Percentiles rank a stretch among this genome's conserved stretches.
phyloP scores from a whole-genome alignment of 2,888 invertebrate genomes.

The Volucella inflata region DNA sequence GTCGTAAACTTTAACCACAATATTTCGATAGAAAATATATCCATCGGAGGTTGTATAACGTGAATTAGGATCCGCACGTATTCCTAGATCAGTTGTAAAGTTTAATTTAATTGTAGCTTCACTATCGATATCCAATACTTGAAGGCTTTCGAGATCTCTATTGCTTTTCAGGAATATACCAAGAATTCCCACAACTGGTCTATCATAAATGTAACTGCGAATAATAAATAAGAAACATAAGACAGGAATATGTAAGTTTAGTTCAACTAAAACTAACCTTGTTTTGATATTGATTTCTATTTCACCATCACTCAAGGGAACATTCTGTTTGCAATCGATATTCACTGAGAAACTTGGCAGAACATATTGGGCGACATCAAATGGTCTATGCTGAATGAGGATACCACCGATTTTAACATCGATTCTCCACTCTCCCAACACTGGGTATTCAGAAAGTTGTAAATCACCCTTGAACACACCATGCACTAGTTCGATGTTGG shows the following conservation, averaged over 20 bases:
- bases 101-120: slow-evolving; percentile 88
- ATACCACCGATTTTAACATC: slow-evolving; percentile 35
- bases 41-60: neutral
- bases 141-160: slow-evolving; percentile 81
- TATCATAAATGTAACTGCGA: slow-evolving; percentile 88
- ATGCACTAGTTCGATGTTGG: slow-evolving; percentile 83
- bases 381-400: slow-evolving; percentile 79
- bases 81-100: slow-evolving; percentile 87
- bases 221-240: neutral
- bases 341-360: slow-evolving; percentile 96
- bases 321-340: slow-evolving; percentile 91
- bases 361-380: slow-evolving; percentile 94
- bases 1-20: slow-evolving; percentile 93
- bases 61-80: slow-evolving; percentile 85
- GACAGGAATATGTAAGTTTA: slow-evolving; percentile 81
- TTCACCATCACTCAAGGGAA: slow-evolving; percentile 91
- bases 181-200: slow-evolving; percentile 93
- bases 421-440: slow-evolving; percentile 94
- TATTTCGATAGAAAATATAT: slow-evolving; percentile 87
- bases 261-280: slow-evolving; percentile 77
- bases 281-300: slow-evolving; percentile 89
- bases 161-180: slow-evolving; percentile 91
- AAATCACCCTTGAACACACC: slow-evolving; percentile 89
- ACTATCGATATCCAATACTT: slow-evolving; percentile 84
- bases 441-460: slow-evolving; percentile 90